Evolutionary conservation across 1,140 invertebrate genomes (phyloP), one percentile per base, ranked within the genome.

Genomic region (Temnothorax nylanderi): DNA sequence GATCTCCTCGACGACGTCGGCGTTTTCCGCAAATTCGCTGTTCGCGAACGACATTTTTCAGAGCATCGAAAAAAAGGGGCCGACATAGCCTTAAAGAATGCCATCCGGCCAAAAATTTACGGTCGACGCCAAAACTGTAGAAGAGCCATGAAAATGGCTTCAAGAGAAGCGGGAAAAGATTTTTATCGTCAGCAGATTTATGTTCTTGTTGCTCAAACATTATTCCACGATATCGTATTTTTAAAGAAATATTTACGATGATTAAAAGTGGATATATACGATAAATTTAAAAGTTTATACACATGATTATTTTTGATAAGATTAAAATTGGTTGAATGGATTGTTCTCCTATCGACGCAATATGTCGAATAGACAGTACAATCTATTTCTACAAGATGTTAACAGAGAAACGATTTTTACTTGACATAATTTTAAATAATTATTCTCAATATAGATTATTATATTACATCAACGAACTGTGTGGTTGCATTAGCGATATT

Each of bases 1-100:
- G 80, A 51, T 26, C 47, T 49, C 47, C 56, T 84, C 37, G 51
- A 34, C 80, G 51, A 74, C 67, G 67, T 82, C 80, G 80, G 37
- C 54, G 78, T 74, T 84, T 84, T 84, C 54, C 80, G 69, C 44
- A 84, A 84, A 84, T 60, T 84, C 69, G 69, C 54, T 44, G 80
- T 37, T 60, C 26, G 41, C 51, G 54, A 60, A 13, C 34, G 78
- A 51, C 54, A 84, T 84, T 84, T 84, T 84, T 60, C 80, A 62
- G 69, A 0, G 26, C 54, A 84, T 84, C 69, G 80, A 81, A 84
- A 74, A 82, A 82, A 82, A 6, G 4, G 64, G 51, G 26, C n/a
- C 65, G 51, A 18, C 80, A 18, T 41, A 56, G 78, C 67, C 18
- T 44, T 72, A 72, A 74, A 84, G 69, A 74, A 84, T 75, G 80